phyloP scores from a whole-genome alignment of 2,113 vertebrate species.

The Albula glossodonta region DNA sequence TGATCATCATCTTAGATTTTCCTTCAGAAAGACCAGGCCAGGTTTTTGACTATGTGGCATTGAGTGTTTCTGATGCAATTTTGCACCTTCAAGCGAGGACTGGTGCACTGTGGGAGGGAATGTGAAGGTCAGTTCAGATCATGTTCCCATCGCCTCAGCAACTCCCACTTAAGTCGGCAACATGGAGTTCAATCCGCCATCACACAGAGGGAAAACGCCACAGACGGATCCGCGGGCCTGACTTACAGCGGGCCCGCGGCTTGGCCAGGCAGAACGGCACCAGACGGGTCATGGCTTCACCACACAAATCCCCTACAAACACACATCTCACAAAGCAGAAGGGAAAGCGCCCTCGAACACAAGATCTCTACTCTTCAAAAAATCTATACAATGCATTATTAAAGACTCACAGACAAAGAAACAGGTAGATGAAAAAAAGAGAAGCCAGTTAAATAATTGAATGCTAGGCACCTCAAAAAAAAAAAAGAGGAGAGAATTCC shows the following conservation, averaged over 20 bases:
- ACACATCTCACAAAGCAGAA: slow-evolving; percentile 30
- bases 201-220: slow-evolving; percentile 13
- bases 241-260: background rate
- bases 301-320: slow-evolving; percentile 35
- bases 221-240: slow-evolving; percentile 11
- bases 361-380: slow-evolving; percentile 35
- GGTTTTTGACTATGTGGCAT: slow-evolving; percentile 26
- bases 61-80: slow-evolving; percentile 19
- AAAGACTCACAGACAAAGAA: slow-evolving; percentile 64
- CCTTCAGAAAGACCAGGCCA: background rate
- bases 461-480: slow-evolving; percentile 46
- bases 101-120: background rate
- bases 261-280: slow-evolving; percentile 36
- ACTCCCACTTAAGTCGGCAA: slow-evolving; percentile 34
- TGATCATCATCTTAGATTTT: background rate
- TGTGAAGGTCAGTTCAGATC: slow-evolving; percentile 31
- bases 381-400: slow-evolving; percentile 73
- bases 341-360: slow-evolving; percentile 26
- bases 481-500: slow-evolving; percentile 37
- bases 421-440: slow-evolving; percentile 58
- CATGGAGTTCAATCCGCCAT: slow-evolving; percentile 37
- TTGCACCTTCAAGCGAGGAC: slow-evolving; percentile 11
- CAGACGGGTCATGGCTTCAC: slow-evolving; percentile 43
- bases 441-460: slow-evolving; percentile 68
- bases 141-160: slow-evolving; percentile 29